A percentile compares a stretch with the other conserved stretches of the same genome.
Conservation (phyloP, 2,888 invertebrate species). For the Sussaba pulchella region DNA sequence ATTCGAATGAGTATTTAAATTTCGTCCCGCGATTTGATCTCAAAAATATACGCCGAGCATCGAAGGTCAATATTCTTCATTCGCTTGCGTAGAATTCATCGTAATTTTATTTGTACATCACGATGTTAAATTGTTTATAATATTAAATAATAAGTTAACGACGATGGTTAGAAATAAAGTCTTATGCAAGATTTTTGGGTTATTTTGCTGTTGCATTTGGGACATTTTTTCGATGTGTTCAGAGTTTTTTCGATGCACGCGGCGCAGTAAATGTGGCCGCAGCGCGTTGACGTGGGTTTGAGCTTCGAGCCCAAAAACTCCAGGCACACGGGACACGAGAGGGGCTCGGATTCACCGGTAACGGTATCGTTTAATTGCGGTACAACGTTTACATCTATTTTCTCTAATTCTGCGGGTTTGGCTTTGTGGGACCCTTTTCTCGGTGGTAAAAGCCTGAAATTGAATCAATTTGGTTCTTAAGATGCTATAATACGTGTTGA, state of each 20-base stretch:
- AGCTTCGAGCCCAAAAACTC: conserved; percentile 70
- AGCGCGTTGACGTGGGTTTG: conserved; percentile 75
- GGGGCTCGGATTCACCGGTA: conserved; percentile 29
- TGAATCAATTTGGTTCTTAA: background rate
- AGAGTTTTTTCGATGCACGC: conserved; percentile 72
- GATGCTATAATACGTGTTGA: no score
- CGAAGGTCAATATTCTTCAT: background rate
- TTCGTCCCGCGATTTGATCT: no score
- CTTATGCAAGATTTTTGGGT: conserved; percentile 72
- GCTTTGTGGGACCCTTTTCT: conserved; percentile 42
- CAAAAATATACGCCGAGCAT: no score
- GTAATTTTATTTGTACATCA: background rate
- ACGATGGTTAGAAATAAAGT: conserved; percentile 73
- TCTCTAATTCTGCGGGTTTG: conserved; percentile 4
- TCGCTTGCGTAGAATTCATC: background rate
- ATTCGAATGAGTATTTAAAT: no score
- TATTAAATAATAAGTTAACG: background rate
- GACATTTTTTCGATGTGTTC: conserved; percentile 72
- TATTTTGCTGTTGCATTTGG: conserved; percentile 72
- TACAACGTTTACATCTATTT: conserved; percentile 50
- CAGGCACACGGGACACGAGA: conserved; percentile 77
- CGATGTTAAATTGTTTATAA: conserved; percentile 2
- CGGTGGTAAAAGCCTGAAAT: conserved; percentile 50
- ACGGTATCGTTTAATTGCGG: conserved; percentile 62
- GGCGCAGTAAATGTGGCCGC: conserved; percentile 78